These are phyloP conservation scores for Heliconius hortense DNA, from an alignment of 2,888 invertebrate species.

Conservation along the genomic window DNA sequence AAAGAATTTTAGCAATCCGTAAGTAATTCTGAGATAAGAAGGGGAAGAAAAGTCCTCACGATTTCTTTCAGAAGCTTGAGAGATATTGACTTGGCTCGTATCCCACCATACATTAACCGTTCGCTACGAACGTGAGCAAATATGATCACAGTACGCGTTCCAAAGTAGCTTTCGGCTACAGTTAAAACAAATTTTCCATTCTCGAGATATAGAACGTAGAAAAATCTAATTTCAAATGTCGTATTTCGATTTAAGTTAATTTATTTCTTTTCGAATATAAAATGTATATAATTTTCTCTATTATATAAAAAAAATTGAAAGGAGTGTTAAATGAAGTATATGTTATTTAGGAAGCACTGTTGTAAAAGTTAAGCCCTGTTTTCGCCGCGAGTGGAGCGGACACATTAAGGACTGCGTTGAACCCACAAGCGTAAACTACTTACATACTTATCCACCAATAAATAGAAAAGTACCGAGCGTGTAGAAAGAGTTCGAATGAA, in stretches of 20 bases:
- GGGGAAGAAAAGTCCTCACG: constrained; percentile 44
- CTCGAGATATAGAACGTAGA: neutral
- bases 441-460: too few relatives aligned
- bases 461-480: too few relatives aligned
- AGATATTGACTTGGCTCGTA: constrained; percentile 46
- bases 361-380: neutral
- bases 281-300: neutral
- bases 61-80: constrained; percentile 43
- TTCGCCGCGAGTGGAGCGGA: too few relatives aligned
- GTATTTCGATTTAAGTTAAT: neutral
- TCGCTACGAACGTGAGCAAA: constrained; percentile 44
- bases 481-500: too few relatives aligned
- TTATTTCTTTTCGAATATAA: neutral
- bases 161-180: constrained; percentile 34
- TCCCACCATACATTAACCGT: constrained; percentile 45
- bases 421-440: too few relatives aligned
- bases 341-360: too few relatives aligned
- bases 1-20: neutral
- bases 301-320: neutral
- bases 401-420: too few relatives aligned
- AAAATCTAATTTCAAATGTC: neutral
- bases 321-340: too few relatives aligned
- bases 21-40: neutral
- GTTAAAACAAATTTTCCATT: constrained; percentile 34
- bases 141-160: constrained; percentile 39